phyloP scores from a whole-genome alignment of 1,140 invertebrate species.

The Mylabris phalerata region DNA sequence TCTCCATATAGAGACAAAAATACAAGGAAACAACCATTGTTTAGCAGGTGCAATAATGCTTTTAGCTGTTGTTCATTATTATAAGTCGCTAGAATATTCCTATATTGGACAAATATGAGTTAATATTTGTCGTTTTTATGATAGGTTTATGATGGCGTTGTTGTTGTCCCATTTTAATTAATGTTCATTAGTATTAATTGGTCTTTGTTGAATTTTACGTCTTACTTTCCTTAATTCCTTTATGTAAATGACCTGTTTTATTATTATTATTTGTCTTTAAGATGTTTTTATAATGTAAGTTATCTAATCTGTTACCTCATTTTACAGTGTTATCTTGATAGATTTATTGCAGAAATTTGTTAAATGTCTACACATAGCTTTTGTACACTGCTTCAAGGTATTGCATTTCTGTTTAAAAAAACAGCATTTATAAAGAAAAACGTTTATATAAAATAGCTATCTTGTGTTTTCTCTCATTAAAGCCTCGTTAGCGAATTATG shows the following conservation, averaged over 20 bases:
- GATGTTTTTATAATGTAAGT: conserved; percentile 11
- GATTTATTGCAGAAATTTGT: conserved; percentile 17
- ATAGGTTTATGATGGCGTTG: no score
- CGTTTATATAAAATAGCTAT: neutral
- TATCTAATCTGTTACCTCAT: conserved; percentile 10
- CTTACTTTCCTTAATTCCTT: conserved; percentile 3
- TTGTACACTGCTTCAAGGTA: conserved; percentile 28
- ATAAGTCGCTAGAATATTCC: conserved; percentile 30
- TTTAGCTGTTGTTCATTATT: conserved; percentile 37
- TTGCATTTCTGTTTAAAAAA: conserved; percentile 27
- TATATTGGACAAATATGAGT: neutral
- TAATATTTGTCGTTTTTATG: no score
- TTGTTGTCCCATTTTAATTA: no score
- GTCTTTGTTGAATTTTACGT: neutral
- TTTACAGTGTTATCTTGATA: conserved; percentile 16
- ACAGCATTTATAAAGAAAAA: conserved; percentile 29
- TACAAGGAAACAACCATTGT: neutral
- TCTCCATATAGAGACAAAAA: neutral
- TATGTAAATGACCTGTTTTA: conserved; percentile 8
- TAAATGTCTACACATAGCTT: conserved; percentile 23
- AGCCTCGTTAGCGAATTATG: conserved; percentile 29
- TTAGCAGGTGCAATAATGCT: conserved; percentile 31
- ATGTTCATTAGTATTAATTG: no score
- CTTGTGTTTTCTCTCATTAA: conserved; percentile 20
- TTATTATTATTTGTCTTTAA: conserved; percentile 18